Conservation (phyloP, 2,797 vertebrate species). For the Lepus townsendii region DNA sequence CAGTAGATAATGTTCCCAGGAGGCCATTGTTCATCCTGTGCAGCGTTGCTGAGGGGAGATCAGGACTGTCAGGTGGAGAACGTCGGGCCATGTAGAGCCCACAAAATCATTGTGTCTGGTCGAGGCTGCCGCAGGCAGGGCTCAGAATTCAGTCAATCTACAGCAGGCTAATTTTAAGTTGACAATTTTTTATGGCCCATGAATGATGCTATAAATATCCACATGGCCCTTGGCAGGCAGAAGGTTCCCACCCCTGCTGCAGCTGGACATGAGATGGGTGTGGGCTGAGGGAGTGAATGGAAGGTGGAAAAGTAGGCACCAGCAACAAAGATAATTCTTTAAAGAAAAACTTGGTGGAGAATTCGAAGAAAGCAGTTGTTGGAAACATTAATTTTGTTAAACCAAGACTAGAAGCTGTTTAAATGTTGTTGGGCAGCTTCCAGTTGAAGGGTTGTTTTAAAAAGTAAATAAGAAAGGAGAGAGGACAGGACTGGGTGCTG, state of each 20-base stretch:
- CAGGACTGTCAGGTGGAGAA: neutral
- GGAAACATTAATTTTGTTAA: neutral
- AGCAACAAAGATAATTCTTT: neutral
- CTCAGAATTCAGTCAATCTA: too few species aligned
- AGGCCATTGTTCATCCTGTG: neutral
- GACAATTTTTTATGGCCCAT: too few species aligned
- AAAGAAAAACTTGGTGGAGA: neutral
- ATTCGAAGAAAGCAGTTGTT: neutral
- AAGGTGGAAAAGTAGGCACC: neutral
- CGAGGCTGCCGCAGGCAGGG: too few species aligned
- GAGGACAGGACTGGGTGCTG: too few species aligned
- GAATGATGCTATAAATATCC: too few species aligned
- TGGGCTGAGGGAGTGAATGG: neutral
- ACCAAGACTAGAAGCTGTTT: neutral
- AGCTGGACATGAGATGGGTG: neutral
- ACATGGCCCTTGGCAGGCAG: too few species aligned
- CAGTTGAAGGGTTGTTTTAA: neutral
- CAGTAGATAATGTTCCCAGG: neutral
- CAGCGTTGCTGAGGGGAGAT: neutral
- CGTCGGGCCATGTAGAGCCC: too few species aligned
- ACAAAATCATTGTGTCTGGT: too few species aligned
- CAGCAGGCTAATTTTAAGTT: too few species aligned
- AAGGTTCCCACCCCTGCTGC: too few species aligned
- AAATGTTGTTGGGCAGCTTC: neutral
- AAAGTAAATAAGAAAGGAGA: too few species aligned